Conservation (phyloP, 2,888 invertebrate species). For the Melanostoma mellinum region DNA sequence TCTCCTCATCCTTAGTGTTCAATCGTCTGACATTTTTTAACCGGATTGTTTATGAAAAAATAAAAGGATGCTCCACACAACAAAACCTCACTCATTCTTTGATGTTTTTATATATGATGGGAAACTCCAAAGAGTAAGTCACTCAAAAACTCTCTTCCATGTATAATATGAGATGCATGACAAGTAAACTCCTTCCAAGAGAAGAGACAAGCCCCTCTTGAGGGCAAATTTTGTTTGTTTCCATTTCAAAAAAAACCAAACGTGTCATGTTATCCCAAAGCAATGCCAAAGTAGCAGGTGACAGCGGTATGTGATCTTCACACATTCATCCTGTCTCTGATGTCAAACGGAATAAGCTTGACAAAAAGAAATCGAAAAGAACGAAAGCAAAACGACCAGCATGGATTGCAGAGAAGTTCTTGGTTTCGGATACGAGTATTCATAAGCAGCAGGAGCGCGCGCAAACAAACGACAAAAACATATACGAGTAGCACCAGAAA, state of each 20-base stretch:
- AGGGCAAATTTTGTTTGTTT: conserved; percentile 7
- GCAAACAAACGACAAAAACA: conserved; percentile 59
- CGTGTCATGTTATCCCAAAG: conserved; percentile 74
- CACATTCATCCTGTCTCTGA: conserved; percentile 72
- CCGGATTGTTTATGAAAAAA: conserved; percentile 19
- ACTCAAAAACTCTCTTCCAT: conserved; percentile 42
- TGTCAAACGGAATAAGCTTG: conserved; percentile 71
- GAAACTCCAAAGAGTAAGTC: conserved; percentile 64
- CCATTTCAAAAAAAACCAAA: conserved; percentile 51
- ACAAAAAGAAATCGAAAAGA: conserved; percentile 54
- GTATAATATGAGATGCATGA: conserved; percentile 50
- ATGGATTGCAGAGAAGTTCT: conserved; percentile 49
- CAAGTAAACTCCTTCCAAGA: conserved; percentile 69
- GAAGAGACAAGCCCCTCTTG: conserved; percentile 48
- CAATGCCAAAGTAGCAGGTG: conserved; percentile 74
- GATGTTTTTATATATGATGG: conserved; percentile 12
- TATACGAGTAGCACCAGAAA: conserved; percentile 28
- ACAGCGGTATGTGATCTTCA: conserved; percentile 75
- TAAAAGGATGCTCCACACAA: conserved; percentile 31
- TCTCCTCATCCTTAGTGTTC: neutral
- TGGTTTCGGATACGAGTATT: conserved; percentile 28
- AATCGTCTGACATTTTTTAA: conserved; percentile 55
- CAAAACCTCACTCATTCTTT: conserved; percentile 48
- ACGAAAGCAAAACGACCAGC: conserved; percentile 20
- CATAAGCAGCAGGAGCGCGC: conserved; percentile 68